A percentile compares a stretch with the other conserved stretches of the same genome.
Evolutionary conservation across 2,113 vertebrate species (phyloP).

Genomic region (Rallus limicola): DNA sequence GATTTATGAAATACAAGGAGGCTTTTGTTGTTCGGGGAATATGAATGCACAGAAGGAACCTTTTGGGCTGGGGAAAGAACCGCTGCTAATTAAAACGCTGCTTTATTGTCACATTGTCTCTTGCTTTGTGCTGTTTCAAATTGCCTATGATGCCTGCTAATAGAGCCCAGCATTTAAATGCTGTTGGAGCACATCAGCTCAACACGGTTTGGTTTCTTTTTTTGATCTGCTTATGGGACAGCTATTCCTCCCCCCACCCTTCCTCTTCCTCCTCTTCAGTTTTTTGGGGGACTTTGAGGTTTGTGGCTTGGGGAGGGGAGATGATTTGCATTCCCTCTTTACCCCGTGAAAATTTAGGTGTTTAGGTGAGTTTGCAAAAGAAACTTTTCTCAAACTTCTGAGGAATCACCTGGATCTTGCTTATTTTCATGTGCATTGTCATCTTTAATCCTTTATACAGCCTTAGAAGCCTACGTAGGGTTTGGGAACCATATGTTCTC

Average conservation of each 20-base stretch:
- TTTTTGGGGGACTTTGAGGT: neutral
- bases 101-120: constrained; percentile 45
- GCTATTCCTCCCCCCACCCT: neutral
- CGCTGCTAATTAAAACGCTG: constrained; percentile 56
- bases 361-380: neutral
- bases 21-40: constrained; percentile 6
- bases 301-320: neutral
- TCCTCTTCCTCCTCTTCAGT: neutral
- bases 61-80: constrained; percentile 2
- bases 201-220: neutral
- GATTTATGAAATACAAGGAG: constrained; percentile 19
- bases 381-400: neutral
- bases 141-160: neutral
- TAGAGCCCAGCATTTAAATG: neutral
- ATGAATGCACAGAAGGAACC: constrained; percentile 38
- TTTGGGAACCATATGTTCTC: neutral
- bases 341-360: neutral
- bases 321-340: neutral
- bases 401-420: neutral
- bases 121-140: constrained; percentile 16
- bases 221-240: neutral
- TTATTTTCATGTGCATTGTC: accelerated
- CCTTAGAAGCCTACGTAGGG: too few species aligned
- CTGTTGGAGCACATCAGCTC: neutral
- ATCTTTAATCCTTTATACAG: neutral